phyloP scores from a whole-genome alignment of 2,797 vertebrate genomes.

The Leucoraja ocellata region DNA sequence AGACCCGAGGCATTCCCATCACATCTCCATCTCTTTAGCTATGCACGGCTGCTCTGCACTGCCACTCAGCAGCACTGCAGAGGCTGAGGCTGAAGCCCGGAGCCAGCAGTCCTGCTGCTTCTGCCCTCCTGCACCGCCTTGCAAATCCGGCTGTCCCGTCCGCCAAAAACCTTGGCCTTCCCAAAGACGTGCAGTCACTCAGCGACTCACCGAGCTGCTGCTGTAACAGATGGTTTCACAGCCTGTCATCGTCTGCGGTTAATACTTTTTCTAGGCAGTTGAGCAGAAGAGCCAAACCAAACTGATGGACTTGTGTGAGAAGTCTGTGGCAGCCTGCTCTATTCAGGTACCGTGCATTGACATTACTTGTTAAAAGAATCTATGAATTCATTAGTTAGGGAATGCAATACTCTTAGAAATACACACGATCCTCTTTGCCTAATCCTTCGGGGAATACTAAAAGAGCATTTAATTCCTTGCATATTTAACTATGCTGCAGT shows the following conservation, averaged over 20 bases:
- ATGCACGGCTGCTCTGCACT: conserved; percentile 32
- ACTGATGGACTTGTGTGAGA: conserved; percentile 34
- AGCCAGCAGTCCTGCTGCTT: conserved; percentile 26
- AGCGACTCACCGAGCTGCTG: conserved; percentile 7
- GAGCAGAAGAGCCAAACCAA: conserved; percentile 32
- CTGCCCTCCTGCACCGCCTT: conserved; percentile 24
- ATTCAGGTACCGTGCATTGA: conserved; percentile 26
- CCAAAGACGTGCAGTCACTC: conserved; percentile 30
- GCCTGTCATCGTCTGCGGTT: conserved; percentile 27
- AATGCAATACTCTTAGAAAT: background rate
- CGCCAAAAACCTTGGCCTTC: conserved; percentile 29
- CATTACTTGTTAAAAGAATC: conserved; percentile 31
- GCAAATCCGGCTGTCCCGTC: conserved; percentile 28
- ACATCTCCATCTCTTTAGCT: conserved; percentile 35
- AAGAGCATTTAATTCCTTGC: conserved; percentile 14
- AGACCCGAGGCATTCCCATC: conserved; percentile 33
- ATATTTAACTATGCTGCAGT: background rate
- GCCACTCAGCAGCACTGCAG: conserved; percentile 33
- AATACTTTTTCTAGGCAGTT: conserved; percentile 26
- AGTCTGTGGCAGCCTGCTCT: conserved; percentile 24
- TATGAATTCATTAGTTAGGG: conserved; percentile 19
- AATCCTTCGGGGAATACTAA: background rate
- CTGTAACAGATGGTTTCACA: conserved; percentile 18
- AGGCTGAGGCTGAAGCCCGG: background rate
- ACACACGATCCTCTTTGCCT: background rate